Evolutionary conservation across 2,888 invertebrate genomes (phyloP).

Genomic region (Spisula subtruncata): DNA sequence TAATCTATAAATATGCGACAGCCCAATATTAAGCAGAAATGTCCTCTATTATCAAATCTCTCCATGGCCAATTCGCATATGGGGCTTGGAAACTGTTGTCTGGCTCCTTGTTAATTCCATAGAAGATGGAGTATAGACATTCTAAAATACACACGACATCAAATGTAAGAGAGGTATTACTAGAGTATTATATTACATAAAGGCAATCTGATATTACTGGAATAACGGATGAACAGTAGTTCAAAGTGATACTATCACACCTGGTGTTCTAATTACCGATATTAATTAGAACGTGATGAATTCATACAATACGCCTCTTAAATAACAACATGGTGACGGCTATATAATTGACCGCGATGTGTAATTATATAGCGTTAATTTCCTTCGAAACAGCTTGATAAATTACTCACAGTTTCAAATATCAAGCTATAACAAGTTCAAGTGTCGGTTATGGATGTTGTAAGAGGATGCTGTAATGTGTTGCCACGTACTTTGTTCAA

Average conservation of each 20-base stretch:
- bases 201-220: neutral
- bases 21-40: too few relatives aligned
- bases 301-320: neutral
- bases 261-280: neutral
- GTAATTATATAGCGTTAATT: conserved; percentile 7
- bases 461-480: neutral
- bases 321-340: neutral
- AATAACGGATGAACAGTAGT: conserved; percentile 5
- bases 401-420: neutral
- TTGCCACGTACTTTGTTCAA: neutral
- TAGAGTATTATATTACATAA: neutral
- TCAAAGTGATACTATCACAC: conserved; percentile 15
- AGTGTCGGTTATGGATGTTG: neutral
- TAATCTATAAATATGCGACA: too few relatives aligned
- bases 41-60: too few relatives aligned
- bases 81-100: too few relatives aligned
- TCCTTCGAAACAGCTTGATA: neutral
- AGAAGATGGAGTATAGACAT: neutral
- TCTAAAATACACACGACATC: neutral
- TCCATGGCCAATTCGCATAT: too few relatives aligned
- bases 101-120: conserved; percentile 3
- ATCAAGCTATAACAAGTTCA: neutral
- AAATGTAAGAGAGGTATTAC: neutral
- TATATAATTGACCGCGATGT: neutral
- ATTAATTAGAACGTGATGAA: neutral